These are phyloP conservation scores for Harpalus rufipes DNA, from an alignment of 2,888 invertebrate genomes.

Conservation along the genomic window DNA sequence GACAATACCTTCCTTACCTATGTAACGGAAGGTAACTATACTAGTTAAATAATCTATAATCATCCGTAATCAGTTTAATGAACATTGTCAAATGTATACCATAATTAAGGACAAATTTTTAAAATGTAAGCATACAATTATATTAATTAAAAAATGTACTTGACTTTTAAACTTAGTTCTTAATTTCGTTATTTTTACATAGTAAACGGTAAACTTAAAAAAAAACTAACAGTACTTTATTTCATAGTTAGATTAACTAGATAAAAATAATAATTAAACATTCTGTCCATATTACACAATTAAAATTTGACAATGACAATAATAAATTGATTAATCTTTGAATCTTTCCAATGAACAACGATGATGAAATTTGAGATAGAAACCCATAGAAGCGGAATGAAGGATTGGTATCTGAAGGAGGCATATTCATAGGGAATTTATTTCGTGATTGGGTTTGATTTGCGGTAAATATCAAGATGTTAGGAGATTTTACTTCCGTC, in stretches of 20 bases:
- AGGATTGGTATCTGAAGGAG: slow-evolving; percentile 1
- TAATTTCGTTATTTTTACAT: slow-evolving; percentile 11
- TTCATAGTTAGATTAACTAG: neutral
- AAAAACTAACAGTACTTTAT: slow-evolving; percentile 35
- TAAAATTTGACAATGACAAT: slow-evolving; percentile 25
- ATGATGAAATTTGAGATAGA: slow-evolving; percentile 4
- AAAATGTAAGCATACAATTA: neutral
- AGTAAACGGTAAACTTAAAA: slow-evolving; percentile 27
- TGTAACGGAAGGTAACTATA: too few species aligned
- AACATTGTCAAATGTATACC: too few species aligned
- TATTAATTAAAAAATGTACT: neutral
- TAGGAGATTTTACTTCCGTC: slow-evolving; percentile 69
- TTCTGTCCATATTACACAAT: neutral
- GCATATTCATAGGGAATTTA: slow-evolving; percentile 5
- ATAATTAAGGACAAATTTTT: too few species aligned
- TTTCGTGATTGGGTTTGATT: slow-evolving; percentile 26
- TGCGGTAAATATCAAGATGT: slow-evolving; percentile 29
- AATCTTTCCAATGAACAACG: slow-evolving; percentile 11
- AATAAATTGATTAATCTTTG: slow-evolving; percentile 17
- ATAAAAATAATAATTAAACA: slow-evolving; percentile 29
- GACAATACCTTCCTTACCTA: too few species aligned
- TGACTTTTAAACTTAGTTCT: neutral
- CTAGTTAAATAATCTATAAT: too few species aligned
- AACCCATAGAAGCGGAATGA: slow-evolving; percentile 11
- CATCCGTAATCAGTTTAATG: too few species aligned